Evolutionary conservation across 2,888 invertebrate genomes (phyloP), one percentile per base, ranked within the genome.

Genomic region (Andricus curvator): DNA sequence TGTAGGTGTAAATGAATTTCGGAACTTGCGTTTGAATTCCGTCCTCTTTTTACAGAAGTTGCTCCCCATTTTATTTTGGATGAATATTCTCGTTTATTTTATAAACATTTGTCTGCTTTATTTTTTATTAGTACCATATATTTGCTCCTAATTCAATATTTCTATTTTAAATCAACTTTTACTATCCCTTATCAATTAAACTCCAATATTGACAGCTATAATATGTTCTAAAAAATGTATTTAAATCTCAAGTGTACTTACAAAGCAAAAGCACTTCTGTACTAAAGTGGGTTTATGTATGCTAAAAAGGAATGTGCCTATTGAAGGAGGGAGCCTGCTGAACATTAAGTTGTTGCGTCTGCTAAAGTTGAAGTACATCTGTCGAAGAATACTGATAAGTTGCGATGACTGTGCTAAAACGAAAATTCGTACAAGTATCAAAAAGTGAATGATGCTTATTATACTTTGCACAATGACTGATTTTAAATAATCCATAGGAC

Each of bases 251-350:
- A 67, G 22, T 41, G 20, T 65, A 68, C 2, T 25, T 15, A 9
- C 4, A 29, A 48, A 48, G 20, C 22, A 68, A 70, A 70, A 9
- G 48, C 17, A 25, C 48, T 67, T 44, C 41, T 44, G 22, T 11
- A 48, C 44, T 48, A 68, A 48, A 70, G 68, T 70, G 48, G 68
- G 68, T 48, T 51, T 29, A 70, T 25, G 48, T 44, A 17, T 74
- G 11, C 11, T 74, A 5, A 17, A 25, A n/a, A 33, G 4, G 29
- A n/a, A 56, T 56, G 25, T 68, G 15, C 25, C 41, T 37, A 13
- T 13, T 62, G 25, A 25, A 22, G 44, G 22, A 68, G 41, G 44
- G n/a, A n/a, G 15, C 44, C 8, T 15, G 22, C 41, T 68, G 25
- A n/a, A 44, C 6, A 4, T 37, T 66, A 37, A 66, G 4, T n/a